A percentile compares a stretch with the other conserved stretches of the same genome.
These are phyloP conservation scores for Saturnia japonica DNA, from an alignment of 2,888 invertebrate species.

Conservation along the genomic window DNA sequence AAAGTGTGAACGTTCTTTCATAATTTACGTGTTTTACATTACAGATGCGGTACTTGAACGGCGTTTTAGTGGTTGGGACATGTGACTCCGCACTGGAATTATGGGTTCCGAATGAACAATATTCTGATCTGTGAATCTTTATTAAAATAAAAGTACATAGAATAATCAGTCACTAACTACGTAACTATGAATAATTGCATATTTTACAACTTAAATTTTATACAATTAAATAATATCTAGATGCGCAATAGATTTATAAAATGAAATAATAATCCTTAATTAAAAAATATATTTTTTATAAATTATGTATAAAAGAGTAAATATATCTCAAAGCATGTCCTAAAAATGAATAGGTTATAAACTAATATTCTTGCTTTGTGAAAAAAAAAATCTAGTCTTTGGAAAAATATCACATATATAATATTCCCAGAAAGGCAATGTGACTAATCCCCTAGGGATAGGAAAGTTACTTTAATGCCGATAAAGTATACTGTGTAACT, in stretches of 20 bases:
- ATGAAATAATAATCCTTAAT: not conserved
- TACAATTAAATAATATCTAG: not conserved
- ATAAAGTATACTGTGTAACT: not conserved
- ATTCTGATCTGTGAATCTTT: constrained; percentile 22
- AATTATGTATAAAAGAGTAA: not conserved
- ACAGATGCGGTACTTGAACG: constrained; percentile 74
- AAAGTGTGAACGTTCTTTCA: not conserved
- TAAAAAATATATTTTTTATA: not conserved
- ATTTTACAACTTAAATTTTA: not conserved
- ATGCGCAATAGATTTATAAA: not conserved
- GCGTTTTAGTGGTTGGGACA: constrained; percentile 73
- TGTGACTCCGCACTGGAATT: constrained; percentile 77
- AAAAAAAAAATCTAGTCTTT: not conserved
- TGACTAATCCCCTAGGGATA: not conserved
- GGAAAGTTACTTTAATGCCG: not conserved
- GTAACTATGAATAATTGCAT: not conserved
- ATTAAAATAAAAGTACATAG: not conserved
- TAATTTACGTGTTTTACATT: constrained; percentile 30
- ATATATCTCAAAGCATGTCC: too few species aligned
- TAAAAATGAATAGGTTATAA: not conserved
- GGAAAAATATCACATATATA: not conserved
- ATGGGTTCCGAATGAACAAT: constrained; percentile 68
- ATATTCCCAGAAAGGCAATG: not conserved
- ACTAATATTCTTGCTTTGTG: not conserved
- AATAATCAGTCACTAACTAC: not conserved